Evolutionary conservation across 1,140 invertebrate species (phyloP).

Genomic region (Bombus affinis): DNA sequence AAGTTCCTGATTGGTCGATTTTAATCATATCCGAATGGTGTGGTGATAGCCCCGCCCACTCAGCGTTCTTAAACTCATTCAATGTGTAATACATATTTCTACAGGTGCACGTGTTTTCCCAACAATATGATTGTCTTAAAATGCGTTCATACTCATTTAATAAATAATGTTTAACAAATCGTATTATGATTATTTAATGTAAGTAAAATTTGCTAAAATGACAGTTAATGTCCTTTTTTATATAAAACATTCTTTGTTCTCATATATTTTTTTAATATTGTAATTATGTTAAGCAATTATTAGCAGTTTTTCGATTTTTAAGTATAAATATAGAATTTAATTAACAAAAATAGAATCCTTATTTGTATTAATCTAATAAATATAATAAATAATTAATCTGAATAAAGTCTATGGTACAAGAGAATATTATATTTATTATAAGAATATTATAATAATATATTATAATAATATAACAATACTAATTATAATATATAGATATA

Average conservation of each 20-base stretch:
- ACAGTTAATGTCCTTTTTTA: background rate
- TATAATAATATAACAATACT: too few relatives aligned
- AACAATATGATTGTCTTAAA: background rate
- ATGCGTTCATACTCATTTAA: background rate
- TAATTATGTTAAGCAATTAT: background rate
- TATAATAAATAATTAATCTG: too few relatives aligned
- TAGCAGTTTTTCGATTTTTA: background rate
- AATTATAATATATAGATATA: too few relatives aligned
- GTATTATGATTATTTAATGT: background rate
- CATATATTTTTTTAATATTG: background rate
- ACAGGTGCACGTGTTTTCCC: background rate
- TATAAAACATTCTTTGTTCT: background rate
- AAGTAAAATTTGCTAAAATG: background rate
- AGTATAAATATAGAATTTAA: background rate
- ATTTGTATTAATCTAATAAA: background rate
- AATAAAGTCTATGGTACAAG: too few relatives aligned
- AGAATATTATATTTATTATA: too few relatives aligned
- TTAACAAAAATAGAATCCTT: background rate
- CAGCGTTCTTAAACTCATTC: constrained; percentile 44
- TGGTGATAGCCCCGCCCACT: constrained; percentile 60
- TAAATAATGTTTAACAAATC: background rate
- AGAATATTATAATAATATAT: too few relatives aligned
- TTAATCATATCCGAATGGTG: constrained; percentile 24
- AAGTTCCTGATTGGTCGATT: constrained; percentile 28
- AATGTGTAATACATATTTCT: background rate